A percentile compares a stretch with the other conserved stretches of the same genome.
phyloP scores from a whole-genome alignment of 2,113 vertebrate species.

The Nothocercus nigrocapillus region DNA sequence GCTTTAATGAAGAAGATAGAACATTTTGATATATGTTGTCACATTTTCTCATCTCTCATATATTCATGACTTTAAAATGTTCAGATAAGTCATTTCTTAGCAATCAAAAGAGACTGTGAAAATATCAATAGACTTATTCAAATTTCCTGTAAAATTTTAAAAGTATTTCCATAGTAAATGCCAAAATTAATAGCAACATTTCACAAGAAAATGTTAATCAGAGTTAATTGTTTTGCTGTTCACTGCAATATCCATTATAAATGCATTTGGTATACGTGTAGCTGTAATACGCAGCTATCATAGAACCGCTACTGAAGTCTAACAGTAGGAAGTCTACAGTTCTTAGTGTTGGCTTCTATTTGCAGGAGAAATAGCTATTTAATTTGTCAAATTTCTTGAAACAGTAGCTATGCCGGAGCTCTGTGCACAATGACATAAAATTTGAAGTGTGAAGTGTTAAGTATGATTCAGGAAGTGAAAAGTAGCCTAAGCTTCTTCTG shows the following conservation, averaged over 20 bases:
- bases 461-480: not conserved
- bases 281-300: conserved; percentile 45
- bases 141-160: conserved; percentile 58
- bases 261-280: conserved; percentile 31
- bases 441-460: not conserved
- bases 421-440: conserved; percentile 7
- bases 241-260: conserved; percentile 36
- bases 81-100: conserved; percentile 45
- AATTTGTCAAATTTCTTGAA: conserved; percentile 14
- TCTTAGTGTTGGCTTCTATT: not conserved
- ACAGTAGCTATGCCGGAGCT: not conserved
- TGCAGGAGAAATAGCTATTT: conserved; percentile 12
- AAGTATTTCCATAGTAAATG: conserved; percentile 56
- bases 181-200: conserved; percentile 65
- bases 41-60: conserved; percentile 55
- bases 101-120: conserved; percentile 52
- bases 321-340: not conserved
- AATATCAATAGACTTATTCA: conserved; percentile 72
- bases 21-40: conserved; percentile 5
- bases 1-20: conserved; percentile 39
- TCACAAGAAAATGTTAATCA: conserved; percentile 72
- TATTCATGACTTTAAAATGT: conserved; percentile 51
- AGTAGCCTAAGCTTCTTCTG: not conserved
- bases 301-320: conserved; percentile 30
- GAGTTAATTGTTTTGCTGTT: conserved; percentile 68